Conservation (phyloP, 1,140 invertebrate species). For the Anoplolepis gracilipes region DNA sequence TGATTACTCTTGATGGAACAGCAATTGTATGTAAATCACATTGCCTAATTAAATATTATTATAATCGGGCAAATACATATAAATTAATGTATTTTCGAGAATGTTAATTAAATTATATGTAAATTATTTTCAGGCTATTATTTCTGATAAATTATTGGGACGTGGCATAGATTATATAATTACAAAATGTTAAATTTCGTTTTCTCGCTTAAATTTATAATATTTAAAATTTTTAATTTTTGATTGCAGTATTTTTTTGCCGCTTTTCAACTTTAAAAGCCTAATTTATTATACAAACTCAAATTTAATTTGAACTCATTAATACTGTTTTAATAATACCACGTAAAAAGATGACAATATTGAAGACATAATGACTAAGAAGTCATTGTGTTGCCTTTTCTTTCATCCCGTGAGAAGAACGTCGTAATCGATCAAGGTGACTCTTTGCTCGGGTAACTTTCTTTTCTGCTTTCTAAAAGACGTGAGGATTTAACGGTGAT, state of each 20-base stretch:
- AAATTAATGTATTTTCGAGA: neutral
- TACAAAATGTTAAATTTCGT: neutral
- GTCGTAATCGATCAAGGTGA: conserved; percentile 27
- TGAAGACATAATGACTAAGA: neutral
- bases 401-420: neutral
- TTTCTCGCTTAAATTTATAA: neutral
- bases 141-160: neutral
- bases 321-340: neutral
- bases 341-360: neutral
- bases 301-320: neutral
- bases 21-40: too few relatives aligned
- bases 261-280: too few relatives aligned
- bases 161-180: neutral
- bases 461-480: neutral
- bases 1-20: too few relatives aligned
- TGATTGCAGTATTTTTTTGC: neutral
- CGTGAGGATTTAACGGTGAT: conserved; percentile 15
- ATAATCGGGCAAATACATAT: neutral
- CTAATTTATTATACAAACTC: neutral
- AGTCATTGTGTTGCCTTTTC: neutral
- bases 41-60: neutral
- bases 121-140: neutral
- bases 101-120: neutral
- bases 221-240: neutral
- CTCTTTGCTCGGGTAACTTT: neutral